phyloP scores from a whole-genome alignment of 2,797 vertebrate species.

The Xenopus petersii region DNA sequence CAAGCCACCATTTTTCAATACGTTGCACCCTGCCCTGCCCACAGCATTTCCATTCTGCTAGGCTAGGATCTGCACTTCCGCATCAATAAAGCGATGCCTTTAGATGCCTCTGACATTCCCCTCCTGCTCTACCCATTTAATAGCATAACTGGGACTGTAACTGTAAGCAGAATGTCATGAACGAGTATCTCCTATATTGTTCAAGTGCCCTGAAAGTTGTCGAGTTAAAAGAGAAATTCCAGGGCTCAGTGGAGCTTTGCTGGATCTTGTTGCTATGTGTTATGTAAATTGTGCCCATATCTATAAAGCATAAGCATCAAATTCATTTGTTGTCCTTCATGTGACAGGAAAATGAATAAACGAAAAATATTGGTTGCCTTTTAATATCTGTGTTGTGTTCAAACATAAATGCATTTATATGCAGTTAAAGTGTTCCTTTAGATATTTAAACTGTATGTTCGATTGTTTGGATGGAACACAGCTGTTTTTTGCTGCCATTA shows the following conservation, averaged over 20 bases:
- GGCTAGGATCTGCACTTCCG: no score
- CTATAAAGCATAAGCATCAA: neutral
- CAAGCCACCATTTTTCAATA: no score
- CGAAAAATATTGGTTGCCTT: neutral
- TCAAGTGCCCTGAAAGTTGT: no score
- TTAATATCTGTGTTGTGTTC: constrained; percentile 5
- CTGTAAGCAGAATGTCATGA: no score
- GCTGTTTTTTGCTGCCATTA: constrained; percentile 36
- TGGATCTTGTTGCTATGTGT: neutral
- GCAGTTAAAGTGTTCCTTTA: constrained; percentile 15
- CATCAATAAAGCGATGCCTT: no score
- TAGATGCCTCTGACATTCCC: no score
- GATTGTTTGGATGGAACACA: constrained; percentile 34
- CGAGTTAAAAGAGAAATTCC: neutral
- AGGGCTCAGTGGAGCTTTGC: neutral
- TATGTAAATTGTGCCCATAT: neutral
- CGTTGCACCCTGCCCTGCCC: no score
- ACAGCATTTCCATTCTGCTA: no score
- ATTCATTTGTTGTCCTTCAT: constrained; percentile 1
- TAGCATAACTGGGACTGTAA: no score
- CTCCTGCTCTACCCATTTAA: no score
- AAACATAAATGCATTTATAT: constrained; percentile 21
- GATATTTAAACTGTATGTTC: constrained; percentile 42
- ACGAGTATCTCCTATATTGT: no score
- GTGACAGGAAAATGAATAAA: neutral